phyloP scores from a whole-genome alignment of 2,113 vertebrate genomes.

The Hydrolagus affinis region DNA sequence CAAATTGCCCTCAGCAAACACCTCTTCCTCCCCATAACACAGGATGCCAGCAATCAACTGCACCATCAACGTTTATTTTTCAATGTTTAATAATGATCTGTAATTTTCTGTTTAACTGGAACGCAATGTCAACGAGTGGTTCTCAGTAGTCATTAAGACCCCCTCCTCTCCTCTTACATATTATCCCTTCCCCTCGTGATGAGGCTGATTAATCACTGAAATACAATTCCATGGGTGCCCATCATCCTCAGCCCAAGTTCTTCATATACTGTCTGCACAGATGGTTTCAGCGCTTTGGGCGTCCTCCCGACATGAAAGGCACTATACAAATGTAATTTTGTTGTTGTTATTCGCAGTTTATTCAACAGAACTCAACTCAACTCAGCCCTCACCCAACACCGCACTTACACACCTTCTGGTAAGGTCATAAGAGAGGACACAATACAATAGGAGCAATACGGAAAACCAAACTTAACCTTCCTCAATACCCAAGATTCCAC shows the following conservation, averaged over 20 bases:
- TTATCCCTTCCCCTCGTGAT: not conserved
- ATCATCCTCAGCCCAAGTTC: not conserved
- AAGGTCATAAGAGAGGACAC: too few species aligned
- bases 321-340: too few species aligned
- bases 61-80: not conserved
- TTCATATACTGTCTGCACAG: not conserved
- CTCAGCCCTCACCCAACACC: not conserved
- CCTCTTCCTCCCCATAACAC: not conserved
- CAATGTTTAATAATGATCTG: not conserved
- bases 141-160: not conserved
- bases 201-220: not conserved
- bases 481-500: too few species aligned
- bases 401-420: not conserved
- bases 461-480: too few species aligned
- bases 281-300: not conserved
- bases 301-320: too few species aligned
- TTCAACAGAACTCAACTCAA: not conserved
- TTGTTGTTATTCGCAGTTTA: not conserved
- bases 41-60: not conserved
- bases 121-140: not conserved
- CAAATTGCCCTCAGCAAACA: not conserved
- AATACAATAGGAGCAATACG: too few species aligned
- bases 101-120: not conserved
- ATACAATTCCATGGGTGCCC: not conserved
- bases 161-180: not conserved